Base-by-base conservation (phyloP, 1,140 invertebrate genomes). In the Delia radicum region DNA sequence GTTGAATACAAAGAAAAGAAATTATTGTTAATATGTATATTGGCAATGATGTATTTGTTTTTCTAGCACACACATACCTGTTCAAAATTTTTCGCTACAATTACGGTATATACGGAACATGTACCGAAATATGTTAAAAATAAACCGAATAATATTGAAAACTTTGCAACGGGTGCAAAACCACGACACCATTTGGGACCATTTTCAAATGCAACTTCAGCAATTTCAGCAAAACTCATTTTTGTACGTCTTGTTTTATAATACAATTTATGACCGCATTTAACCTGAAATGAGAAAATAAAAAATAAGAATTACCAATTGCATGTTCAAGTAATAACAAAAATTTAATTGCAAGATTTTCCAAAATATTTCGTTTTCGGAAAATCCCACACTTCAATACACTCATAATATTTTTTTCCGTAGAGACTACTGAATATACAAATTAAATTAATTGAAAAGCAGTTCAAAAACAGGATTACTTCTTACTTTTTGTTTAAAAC, bases 61-160 rank as follows among this genome's bases (percentile, higher is more conserved):
- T n/a, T n/a, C n/a, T n/a, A 61, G 31, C 75, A 61, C 8, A 7
- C 13, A 15, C 10, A 48, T 74, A 78, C 77, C 83, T 93, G 90
- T 75, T 90, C 81, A 76, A 95, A 92, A 79, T 94, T 94, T 74
- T 88, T 89, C 0, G 93, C 93, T 46, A 94, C 90, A 77, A 95
- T 93, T 0, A 95, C 93, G 0, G 93, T 91, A 79, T 95, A 95
- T 2, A 94, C 93, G 65, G 93, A 94, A 88, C 93, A 94, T 18
- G 94, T 94, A 24, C 92, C 91, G 79, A 93, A 95, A 83, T 95
- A 95, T 1, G 94, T 94, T n/a, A 91, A 80, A 78, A 95, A 95
- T n/a, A 92, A 84, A 73, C 90, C 89, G 48, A 90, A 86, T 31
- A 90, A 79, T 46, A 92, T 90, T 28, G 89, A 88, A 75, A 89